Conservation (phyloP, 1,140 invertebrate genomes). For the Acromyrmex charruanus region DNA sequence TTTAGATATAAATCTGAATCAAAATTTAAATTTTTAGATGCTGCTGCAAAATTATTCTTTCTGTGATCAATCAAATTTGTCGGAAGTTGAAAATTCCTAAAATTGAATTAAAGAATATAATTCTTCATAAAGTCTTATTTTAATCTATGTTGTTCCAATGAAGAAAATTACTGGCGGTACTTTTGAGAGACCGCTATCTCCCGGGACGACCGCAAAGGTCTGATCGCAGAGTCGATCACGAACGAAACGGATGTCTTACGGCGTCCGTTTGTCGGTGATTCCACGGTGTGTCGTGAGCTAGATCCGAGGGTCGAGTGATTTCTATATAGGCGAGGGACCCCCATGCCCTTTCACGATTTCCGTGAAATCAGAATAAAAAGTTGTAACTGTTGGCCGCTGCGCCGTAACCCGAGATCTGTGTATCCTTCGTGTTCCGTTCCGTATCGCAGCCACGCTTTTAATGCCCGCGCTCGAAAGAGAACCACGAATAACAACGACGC, state of each 20-base stretch:
- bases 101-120: neutral
- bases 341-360: constrained; percentile 64
- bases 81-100: neutral
- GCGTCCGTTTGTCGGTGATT: constrained; percentile 1
- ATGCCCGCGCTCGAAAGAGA: constrained; percentile 48
- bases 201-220: neutral
- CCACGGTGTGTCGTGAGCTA: neutral
- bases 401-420: constrained; percentile 59
- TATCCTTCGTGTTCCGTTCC: constrained; percentile 29
- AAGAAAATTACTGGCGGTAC: neutral
- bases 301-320: constrained; percentile 31
- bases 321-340: neutral
- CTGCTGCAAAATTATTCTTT: too few relatives aligned
- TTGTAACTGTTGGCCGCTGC: constrained; percentile 40
- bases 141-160: neutral
- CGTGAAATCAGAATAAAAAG: constrained; percentile 68
- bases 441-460: constrained; percentile 60
- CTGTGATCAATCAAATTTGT: neutral
- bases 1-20: too few relatives aligned
- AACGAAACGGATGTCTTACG: neutral
- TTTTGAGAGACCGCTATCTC: constrained; percentile 1
- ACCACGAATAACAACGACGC: constrained; percentile 18
- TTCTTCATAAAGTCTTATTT: constrained; percentile 5
- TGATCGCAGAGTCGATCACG: constrained; percentile 1
- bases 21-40: too few relatives aligned